Evolutionary conservation across 2,888 invertebrate genomes (phyloP).

Genomic region (Biston betularia): DNA sequence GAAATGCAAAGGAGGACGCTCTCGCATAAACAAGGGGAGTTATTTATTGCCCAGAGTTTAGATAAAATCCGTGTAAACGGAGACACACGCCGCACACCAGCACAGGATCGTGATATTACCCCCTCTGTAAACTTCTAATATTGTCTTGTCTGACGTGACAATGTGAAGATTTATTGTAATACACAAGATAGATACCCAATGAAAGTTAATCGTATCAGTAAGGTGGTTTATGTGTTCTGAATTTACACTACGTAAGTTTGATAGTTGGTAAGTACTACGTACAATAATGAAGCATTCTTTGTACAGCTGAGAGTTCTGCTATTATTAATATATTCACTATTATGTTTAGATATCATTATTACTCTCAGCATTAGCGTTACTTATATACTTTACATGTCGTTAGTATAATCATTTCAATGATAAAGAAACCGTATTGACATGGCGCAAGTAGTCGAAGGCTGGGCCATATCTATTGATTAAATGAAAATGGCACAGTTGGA

Average conservation of each 20-base stretch:
- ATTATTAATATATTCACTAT: constrained; percentile 7
- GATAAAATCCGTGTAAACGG: constrained; percentile 48
- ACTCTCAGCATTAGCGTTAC: neutral
- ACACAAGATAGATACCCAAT: constrained; percentile 14
- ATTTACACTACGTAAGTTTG: constrained; percentile 21
- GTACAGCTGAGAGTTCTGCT: constrained; percentile 38
- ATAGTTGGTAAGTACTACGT: constrained; percentile 22
- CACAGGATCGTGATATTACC: constrained; percentile 58
- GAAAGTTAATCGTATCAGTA: constrained; percentile 22
- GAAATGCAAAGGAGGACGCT: constrained; percentile 84
- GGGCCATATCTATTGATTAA: neutral
- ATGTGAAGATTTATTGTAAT: constrained; percentile 44
- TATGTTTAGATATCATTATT: neutral
- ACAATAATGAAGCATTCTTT: constrained; percentile 30
- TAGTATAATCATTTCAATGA: neutral
- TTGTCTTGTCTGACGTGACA: constrained; percentile 68
- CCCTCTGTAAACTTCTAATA: constrained; percentile 61
- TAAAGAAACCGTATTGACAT: neutral
- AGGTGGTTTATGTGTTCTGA: constrained; percentile 24
- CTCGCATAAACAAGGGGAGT: constrained; percentile 83
- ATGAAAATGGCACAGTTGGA: neutral
- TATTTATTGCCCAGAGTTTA: constrained; percentile 56
- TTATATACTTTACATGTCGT: neutral
- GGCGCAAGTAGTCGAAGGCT: neutral
- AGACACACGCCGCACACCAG: constrained; percentile 65